Evolutionary conservation across 2,113 vertebrate species (phyloP).

Genomic region (Agelaius tricolor): DNA sequence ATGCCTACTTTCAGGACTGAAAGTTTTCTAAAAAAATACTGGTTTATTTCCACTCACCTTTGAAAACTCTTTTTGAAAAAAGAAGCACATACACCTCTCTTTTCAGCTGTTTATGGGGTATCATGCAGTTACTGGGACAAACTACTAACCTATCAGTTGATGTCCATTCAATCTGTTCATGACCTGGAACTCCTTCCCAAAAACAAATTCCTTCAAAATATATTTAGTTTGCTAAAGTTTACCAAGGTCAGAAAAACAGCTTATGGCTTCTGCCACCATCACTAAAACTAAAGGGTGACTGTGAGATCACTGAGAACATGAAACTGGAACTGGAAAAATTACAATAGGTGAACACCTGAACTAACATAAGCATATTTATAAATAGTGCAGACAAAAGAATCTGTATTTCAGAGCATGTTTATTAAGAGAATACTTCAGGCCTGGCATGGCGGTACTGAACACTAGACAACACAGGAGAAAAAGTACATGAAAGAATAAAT

Average conservation of each 20-base stretch:
- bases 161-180: background rate
- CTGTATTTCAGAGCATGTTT: background rate
- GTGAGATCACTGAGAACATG: background rate
- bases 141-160: background rate
- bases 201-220: background rate
- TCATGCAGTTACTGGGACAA: background rate
- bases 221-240: background rate
- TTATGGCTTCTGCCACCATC: background rate
- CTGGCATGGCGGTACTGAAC: background rate
- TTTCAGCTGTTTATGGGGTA: background rate
- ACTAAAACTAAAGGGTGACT: background rate
- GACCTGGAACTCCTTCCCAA: background rate
- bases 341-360: background rate
- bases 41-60: background rate
- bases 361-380: background rate
- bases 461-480: background rate
- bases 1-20: background rate
- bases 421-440: background rate
- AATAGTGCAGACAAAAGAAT: background rate
- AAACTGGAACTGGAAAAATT: background rate
- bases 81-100: background rate
- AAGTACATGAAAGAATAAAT: background rate
- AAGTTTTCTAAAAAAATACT: background rate
- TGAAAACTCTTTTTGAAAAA: background rate
- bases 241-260: background rate